phyloP scores from a whole-genome alignment of 2,113 vertebrate genomes.

The Natator depressus region DNA sequence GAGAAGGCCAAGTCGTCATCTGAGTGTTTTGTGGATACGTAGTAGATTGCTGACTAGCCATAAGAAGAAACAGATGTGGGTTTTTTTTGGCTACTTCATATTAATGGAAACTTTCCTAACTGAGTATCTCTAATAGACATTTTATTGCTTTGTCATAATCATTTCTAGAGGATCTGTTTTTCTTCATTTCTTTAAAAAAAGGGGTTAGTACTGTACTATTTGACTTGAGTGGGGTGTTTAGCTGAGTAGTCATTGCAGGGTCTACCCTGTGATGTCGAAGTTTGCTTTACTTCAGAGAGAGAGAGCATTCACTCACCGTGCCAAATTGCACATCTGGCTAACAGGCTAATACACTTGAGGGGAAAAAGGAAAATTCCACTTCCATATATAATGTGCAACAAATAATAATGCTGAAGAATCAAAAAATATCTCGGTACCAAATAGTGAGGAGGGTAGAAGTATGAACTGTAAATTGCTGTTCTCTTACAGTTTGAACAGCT shows the following conservation, averaged over 20 bases:
- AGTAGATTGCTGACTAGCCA: not conserved
- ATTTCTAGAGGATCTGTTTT: not conserved
- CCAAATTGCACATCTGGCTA: slow-evolving; percentile 48
- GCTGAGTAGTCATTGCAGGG: not conserved
- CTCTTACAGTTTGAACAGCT: not conserved
- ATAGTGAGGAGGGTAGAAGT: not conserved
- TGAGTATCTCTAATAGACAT: not conserved
- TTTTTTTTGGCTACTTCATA: slow-evolving; percentile 11
- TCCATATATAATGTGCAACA: slow-evolving; percentile 10
- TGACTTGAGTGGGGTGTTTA: not conserved
- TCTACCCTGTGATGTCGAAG: not conserved
- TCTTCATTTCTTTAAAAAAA: not conserved
- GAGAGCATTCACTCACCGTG: not conserved
- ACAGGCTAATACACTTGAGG: not conserved
- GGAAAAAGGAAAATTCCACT: not conserved
- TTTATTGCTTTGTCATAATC: not conserved
- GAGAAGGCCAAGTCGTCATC: not conserved
- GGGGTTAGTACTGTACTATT: accelerated
- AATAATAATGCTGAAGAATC: not conserved
- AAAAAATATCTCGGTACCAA: not conserved
- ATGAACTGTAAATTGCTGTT: not conserved
- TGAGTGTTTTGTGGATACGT: not conserved
- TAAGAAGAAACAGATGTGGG: slow-evolving; percentile 10
- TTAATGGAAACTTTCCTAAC: not conserved
- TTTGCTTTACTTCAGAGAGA: not conserved